Base-by-base conservation (phyloP, 2,797 vertebrate species). In the Acanthis flammea region DNA sequence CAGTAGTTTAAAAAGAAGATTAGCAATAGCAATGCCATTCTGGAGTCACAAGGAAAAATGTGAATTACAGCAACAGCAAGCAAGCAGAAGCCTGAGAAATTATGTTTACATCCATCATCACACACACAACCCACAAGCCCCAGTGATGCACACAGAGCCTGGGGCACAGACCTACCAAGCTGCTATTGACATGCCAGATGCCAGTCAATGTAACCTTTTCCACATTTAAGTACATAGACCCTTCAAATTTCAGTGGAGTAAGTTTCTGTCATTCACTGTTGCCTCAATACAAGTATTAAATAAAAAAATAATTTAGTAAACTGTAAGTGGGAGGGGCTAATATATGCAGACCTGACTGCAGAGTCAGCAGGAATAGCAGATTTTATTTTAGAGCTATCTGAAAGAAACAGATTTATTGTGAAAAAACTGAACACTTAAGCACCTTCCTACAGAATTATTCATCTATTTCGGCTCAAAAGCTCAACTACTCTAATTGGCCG, bases 301-400 rank as follows among this genome's bases (percentile, higher is more conserved):
- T 30, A 78, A 77, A 77, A 41, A 88, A 63, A 65, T 0, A 50
- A 70, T 45, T 51, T 44, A 79, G 22, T 55, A 77, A 77, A 30
- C 70, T 71, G 27, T 65, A 78, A 78, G 35, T 53, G 61, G 50
- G 22, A 44, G 19, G 50, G 84, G 50, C 72, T 87, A 94, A 89
- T 78, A 72, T 39, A 91, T 65, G 66, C 74, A 91, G 54, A 66
- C 70, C 58, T 81, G 62, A 88, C 27, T 84, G 77, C 45, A 74
- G 7, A 72, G 42, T 48, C 57, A 68, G 70, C 35, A 47, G 35
- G 19, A 91, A 63, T 7, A 75, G 47, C n/a, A 75, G 28, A 68
- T 81, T 90, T 88, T 82, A 75, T 82, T 93, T 92, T 41, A 90
- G n/a, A 90, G 31, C 22, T 74, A 60, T 25, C 48, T 53, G 66